Evolutionary conservation across 2,113 vertebrate species (phyloP).

Genomic region (Hypocryptadius cinnamomeus): DNA sequence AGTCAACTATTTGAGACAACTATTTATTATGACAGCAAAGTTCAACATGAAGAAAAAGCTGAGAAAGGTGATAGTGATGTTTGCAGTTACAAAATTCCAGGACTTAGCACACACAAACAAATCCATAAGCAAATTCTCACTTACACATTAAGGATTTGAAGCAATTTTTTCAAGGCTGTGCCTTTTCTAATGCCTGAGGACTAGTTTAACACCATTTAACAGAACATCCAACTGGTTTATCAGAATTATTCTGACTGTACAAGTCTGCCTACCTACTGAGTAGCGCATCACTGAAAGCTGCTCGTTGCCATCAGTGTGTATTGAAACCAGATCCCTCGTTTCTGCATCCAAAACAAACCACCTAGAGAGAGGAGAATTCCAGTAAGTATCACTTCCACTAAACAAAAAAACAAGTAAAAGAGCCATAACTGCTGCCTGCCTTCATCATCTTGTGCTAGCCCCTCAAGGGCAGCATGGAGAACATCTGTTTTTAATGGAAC

Average conservation of each 20-base stretch:
- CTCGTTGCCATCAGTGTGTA: slow-evolving; percentile 96
- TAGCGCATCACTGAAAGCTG: slow-evolving; percentile 97
- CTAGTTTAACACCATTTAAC: background rate
- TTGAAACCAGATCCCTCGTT: slow-evolving; percentile 90
- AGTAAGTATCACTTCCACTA: background rate
- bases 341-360: slow-evolving; percentile 97
- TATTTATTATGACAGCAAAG: background rate
- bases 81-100: background rate
- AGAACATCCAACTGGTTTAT: background rate
- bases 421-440: background rate
- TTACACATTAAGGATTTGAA: background rate
- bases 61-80: background rate
- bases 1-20: background rate
- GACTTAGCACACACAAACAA: background rate
- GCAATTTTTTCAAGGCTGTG: background rate
- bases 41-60: background rate
- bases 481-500: background rate
- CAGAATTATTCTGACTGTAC: background rate
- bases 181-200: background rate
- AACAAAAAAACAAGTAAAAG: background rate
- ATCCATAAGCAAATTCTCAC: background rate
- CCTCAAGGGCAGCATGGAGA: background rate
- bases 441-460: background rate
- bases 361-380: slow-evolving; percentile 68
- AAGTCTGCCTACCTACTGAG: slow-evolving; percentile 79